Base-by-base conservation (phyloP, 2,888 invertebrate genomes). In the Trisateles emortualis region DNA sequence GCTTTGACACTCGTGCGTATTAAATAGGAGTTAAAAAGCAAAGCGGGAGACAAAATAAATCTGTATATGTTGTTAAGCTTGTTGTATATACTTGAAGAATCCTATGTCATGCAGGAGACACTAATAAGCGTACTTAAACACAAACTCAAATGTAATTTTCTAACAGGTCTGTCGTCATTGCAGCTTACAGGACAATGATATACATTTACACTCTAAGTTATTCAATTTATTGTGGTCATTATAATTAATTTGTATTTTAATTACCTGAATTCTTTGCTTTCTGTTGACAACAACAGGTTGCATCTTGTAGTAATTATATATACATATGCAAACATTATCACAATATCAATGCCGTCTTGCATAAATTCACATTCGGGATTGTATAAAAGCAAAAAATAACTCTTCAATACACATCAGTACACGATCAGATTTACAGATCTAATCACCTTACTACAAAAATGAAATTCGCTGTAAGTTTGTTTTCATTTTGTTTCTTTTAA, bases 381-480 rank as follows among this genome's bases (percentile, higher is more conserved):
- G 77, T 85, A 85, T 84, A 84, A 78, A 83, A 83, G 75, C 65
- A 56, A 64, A 69, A 70, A 76, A 64, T 53, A 45, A 16, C 38
- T 59, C 67, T 50, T 50, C 47, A 49, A 60, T 45, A 68, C 62
- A 64, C 66, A 82, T 81, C 77, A 83, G 75, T 81, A 68, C 64
- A 47, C 58, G 38, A 47, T 61, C 51, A 63, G 66, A 62, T 68
- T 68, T 65, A 52, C 61, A 59, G 45, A 39, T 36, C 19, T 26
- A 40, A 19, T 14, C 51, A 50, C 35, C 32, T 32, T 32, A 11
- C 9, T 56, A 52, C 60, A 56, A 84, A 75, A 76, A 87, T 88
- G 87, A 87, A 87, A 77, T 83, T 75, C 30, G 42, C 70, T 72
- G 88, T 87, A 64, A 86, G 87, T 81, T n/a, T n/a, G n/a, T n/a